Base-by-base conservation (phyloP, 2,113 vertebrate species). In the Hipposideros armiger region DNA sequence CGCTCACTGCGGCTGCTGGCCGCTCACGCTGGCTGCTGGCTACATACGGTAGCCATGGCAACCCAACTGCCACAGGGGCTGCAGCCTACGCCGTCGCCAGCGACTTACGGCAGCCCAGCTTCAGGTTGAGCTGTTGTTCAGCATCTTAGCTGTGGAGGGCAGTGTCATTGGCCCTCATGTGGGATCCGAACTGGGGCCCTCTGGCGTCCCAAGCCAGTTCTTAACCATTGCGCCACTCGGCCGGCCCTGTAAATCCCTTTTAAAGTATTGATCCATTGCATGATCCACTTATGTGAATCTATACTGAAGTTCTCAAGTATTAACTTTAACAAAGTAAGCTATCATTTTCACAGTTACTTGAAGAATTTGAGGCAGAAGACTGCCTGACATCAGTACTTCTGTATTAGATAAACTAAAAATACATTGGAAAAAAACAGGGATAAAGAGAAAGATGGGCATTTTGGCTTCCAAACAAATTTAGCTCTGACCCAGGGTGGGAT, bases 241-340 rank as follows among this genome's bases (percentile, higher is more conserved):
- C 36, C 36, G 36, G 36, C 36, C 36, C 36, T 54, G 30, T 82
- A 74, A 67, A 20, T 91, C 17, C 9, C 14, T 45, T 83, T 74
- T 87, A 19, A 78, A 80, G 69, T 93, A 85, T 50, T 90, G 54
- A 50, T 70, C n/a, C 2, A 15, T 82, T 74, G 7, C 13, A 28
- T 60, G 24, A 58, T 91, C 30, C 54, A 66, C 4, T 83, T 90
- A 85, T 40, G 24, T 54, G 40, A 92, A 58, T 80, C 15, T 77
- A 16, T 92, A 74, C 66, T 60, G 17, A 90, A 56, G 26, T 76
- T 97, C 10, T 89, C 24, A 69, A 32, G 11, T 70, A 69, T 84
- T 95, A 91, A 70, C 26, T 78, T 50, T 20, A 86, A 77, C 26
- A 90, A 28, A 77, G 69, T 82, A 88, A 92, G n/a, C 64, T 87